Base-by-base conservation (phyloP, 2,888 invertebrate species). In the Syrphus vitripennis region DNA sequence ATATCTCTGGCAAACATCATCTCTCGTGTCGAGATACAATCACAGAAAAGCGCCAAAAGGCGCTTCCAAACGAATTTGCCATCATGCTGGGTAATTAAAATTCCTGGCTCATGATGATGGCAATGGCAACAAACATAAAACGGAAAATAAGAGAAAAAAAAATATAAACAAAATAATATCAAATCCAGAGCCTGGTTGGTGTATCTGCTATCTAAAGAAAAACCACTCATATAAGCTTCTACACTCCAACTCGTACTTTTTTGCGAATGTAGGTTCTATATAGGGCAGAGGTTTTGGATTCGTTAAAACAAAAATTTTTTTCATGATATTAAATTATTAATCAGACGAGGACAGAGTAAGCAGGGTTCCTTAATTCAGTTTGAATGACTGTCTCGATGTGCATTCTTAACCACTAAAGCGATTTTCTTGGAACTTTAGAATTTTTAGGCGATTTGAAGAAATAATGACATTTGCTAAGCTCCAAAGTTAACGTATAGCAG, bases 11-110 rank as follows among this genome's bases (percentile, higher is more conserved):
- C 86, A 78, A 67, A 82, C 82, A 86, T 82, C 86, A 82, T 82
- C 77, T 86, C 82, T 86, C 82, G 82, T 86, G 86, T 86, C 77
- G 82, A 86, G 86, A 86, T 86, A 86, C 86, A 86, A 86, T 86
- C 86, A 86, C 86, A 86, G 86, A 86, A 86, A 82, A 86, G 34
- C 86, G 86, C 86, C 86, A 86, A 86, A 86, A 82, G 86, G 57
- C 77, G 77, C 77, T 57, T 74, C 50, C 72, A 74, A 82, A 86
- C 77, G 86, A 78, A 86, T 78, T 74, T 82, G 55, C 86, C 86
- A 77, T 82, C 86, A 77, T 82, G 61, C 63, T 69, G 82, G 86
- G 86, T 86, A 86, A 86, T 86, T 86, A 86, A 86, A 86, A 86
- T 86, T 86, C 82, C 82, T 81, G 67, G 77, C 82, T 86, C 72